Evolutionary conservation across 2,888 invertebrate genomes (phyloP), one percentile per base, ranked within the genome.

Genomic region (Oscheius sp.): DNA sequence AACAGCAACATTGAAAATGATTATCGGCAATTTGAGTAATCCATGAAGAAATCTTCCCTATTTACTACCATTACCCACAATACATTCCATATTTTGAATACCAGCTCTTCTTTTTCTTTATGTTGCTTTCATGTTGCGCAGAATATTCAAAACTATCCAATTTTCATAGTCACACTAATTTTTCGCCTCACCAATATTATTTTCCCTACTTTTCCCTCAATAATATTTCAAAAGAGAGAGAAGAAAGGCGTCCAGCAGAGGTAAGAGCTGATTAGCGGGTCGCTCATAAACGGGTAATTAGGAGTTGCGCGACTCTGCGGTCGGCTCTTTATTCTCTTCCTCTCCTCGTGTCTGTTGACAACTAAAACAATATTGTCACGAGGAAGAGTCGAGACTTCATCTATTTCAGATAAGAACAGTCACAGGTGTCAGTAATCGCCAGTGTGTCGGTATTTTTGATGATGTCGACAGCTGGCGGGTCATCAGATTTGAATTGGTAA

Each of bases 241-340:
- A 35, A 9, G 35, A 35, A 9, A 35, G 35, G 35, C 35, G 35
- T 35, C 35, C 35, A 6, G 35, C 35, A 53, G 53, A 53, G 53
- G 25, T 21, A 23, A 21, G 41, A 61, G 61, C 18, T 61, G 61
- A 61, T 61, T 61, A 61, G 61, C 61, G 45, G 61, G 43, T 61
- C 61, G 61, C 61, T 61, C 61, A 41, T 61, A 61, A 61, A 61
- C 61, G 61, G 61, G 13, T 61, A 61, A 61, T 61, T 61, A 61
- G 61, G n/a, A 43, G 43, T 61, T 61, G 61, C 61, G 61, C 55
- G 55, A 55, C 23, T n/a, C 18, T 6, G 41, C 43, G 43, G 61
- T 18, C 21, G 6, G 9, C 12, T 21, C 21, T 43, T 61, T 61
- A n/a, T 41, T 41, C 6, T 13, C 58, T 49, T 49, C 3, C 49